Base-by-base conservation (phyloP, 2,888 invertebrate genomes). In the Meloe dianella region DNA sequence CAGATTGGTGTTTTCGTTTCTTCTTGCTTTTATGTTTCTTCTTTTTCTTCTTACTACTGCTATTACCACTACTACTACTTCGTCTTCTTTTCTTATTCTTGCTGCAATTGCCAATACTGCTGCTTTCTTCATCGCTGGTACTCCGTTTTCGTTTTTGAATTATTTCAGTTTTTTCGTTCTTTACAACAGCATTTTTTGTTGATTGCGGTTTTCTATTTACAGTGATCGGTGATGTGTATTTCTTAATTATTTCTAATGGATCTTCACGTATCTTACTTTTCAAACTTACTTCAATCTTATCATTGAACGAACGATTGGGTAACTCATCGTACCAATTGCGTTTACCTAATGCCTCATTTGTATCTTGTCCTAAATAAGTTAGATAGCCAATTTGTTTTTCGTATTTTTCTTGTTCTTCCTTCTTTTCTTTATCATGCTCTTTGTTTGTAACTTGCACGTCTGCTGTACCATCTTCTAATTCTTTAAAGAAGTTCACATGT, bases 361-460 rank as follows among this genome's bases (percentile, higher is more conserved):
- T 93, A 78, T 95, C 94, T 84, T 98, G 97, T 0, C 97, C 98
- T 63, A 98, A 87, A 85, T 97, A 98, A 4, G 96, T 97, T 47
- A 98, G 86, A 78, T 97, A 94, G 0, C 99, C 98, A 79, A 99
- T 96, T 85, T 96, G 94, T 81, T 97, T 98, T 82, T 99, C 98
- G 86, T 97, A 97, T 77, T 96, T 95, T 82, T 98, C 97, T 80
- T 92, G 91, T 81, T 97, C 97, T 64, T 92, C 92, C 82, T 94
- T 96, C 73, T 92, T 89, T 80, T 98, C 98, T 70, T 89, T 89
- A 76, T 96, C 95, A 82, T 96, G 92, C 62, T 97, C 97, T 76
- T 88, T 90, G 80, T 98, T 98, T 0, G 89, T 88, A 71, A 88
- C 88, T 73, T 86, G 87, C 24, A 87, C 83, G 73, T 86, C 87